Evolutionary conservation across 1,140 invertebrate genomes (phyloP), one percentile per base, ranked within the genome.

Genomic region (Meloidogyne floridensis): DNA sequence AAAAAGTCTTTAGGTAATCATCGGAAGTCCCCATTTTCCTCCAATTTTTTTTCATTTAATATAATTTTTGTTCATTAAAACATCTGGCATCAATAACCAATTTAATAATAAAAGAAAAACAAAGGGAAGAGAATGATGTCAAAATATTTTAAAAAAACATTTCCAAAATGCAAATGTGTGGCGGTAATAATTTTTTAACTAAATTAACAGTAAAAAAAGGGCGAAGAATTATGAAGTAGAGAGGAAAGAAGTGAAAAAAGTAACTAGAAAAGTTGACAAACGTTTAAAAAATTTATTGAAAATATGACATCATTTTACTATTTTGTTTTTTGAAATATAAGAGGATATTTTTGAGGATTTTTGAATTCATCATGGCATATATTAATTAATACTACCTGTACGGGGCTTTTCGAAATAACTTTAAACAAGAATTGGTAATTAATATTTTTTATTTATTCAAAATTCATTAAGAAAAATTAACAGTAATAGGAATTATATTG

Each of bases 71-170:
- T 65, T 65, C 59, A 65, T 6, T 65, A 65, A 65, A 65, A n/a
- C 59, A 65, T 65, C 59, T 65, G 59, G 59, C 59, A 65, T 65
- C 59, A 65, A 65, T 65, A 65, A 65, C 59, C 59, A 65, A 65
- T 65, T 65, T 65, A 32, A 32, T 32, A 32, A 6, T n/a, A 65
- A 6, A 6, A 65, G n/a, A 65, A 65, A 18, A 65, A n/a, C 15
- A 65, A 65, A n/a, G 8, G 15, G 7, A 59, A 15, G 15, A 59
- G 4, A 59, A 65, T 65, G 59, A 65, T 65, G 59, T 65, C 59
- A 65, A 65, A 65, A 6, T 65, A 65, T 32, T 32, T 32, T 15
- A 56, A 2, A 65, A 59, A 65, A 65, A 65, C 15, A n/a, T 4
- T 65, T 65, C 59, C 59, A 65, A 65, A 65, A 65, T 65, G 59